These are phyloP conservation scores for Aphrocallistes beatrix DNA, from an alignment of 37 sponge, comb jelly and placozoan species.

Conservation along the genomic window DNA sequence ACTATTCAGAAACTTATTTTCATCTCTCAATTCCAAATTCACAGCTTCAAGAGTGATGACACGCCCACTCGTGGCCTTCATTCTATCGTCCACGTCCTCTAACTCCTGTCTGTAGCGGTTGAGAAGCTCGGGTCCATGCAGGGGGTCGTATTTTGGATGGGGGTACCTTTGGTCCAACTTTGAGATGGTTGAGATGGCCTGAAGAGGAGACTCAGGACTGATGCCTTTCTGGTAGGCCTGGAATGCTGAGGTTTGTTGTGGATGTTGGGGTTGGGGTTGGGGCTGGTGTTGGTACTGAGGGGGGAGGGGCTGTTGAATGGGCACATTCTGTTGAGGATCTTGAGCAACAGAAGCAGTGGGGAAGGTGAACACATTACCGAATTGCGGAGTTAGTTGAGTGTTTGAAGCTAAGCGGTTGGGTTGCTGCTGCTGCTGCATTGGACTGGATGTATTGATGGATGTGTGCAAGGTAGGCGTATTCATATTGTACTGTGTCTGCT, in stretches of 20 bases:
- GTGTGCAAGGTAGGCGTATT: no score
- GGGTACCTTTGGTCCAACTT: background rate
- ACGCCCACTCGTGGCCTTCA: slow-evolving; percentile 16
- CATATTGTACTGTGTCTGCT: no score
- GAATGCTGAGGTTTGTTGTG: background rate
- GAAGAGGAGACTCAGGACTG: background rate
- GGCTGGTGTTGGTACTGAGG: background rate
- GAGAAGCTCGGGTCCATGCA: background rate
- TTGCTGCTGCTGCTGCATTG: no score
- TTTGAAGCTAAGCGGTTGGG: background rate
- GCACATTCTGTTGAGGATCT: background rate
- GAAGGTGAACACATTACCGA: no score
- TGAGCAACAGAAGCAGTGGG: background rate
- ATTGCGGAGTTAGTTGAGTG: no score
- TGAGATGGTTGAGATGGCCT: background rate
- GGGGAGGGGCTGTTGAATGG: background rate
- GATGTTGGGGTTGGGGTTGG: background rate
- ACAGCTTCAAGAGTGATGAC: background rate
- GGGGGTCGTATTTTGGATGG: background rate
- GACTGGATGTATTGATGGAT: no score
- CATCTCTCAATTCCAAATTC: background rate
- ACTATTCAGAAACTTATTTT: background rate
- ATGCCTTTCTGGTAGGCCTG: background rate
- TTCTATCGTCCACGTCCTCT: background rate
- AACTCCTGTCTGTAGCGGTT: background rate